Percentiles rank a stretch among this genome's conserved stretches.
These are phyloP conservation scores for Halictus rubicundus DNA, from an alignment of 1,140 invertebrate species.

Conservation along the genomic window DNA sequence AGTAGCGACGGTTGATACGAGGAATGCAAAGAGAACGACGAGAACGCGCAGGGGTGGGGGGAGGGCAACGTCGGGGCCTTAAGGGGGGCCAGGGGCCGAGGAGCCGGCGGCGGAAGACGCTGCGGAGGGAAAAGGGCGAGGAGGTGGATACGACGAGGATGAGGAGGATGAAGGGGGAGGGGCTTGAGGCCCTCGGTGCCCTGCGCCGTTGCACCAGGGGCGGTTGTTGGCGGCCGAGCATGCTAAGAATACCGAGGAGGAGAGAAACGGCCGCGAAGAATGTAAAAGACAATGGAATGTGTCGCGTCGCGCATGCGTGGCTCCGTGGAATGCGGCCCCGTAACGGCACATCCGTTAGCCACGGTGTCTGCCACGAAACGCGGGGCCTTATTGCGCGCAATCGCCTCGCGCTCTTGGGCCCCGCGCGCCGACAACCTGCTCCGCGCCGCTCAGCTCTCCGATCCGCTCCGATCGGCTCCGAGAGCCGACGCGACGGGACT, in stretches of 20 bases:
- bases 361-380: conserved; percentile 70
- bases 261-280: conserved; percentile 69
- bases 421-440: conserved; percentile 5
- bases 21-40: conserved; percentile 40
- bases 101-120: not conserved
- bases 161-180: not conserved
- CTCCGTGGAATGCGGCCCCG: conserved; percentile 75
- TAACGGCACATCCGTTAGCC: conserved; percentile 79
- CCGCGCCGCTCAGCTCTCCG: too few species aligned
- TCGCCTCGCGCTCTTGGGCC: conserved; percentile 32
- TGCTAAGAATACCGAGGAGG: conserved; percentile 69
- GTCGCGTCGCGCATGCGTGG: conserved; percentile 77
- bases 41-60: too few species aligned
- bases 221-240: conserved; percentile 56
- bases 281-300: conserved; percentile 77
- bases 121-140: not conserved
- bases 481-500: too few species aligned
- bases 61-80: not conserved
- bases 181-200: conserved; percentile 33
- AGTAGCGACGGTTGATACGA: not conserved
- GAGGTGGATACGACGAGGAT: not conserved
- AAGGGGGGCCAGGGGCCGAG: not conserved
- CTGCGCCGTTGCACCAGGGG: conserved; percentile 50
- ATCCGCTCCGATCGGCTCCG: too few species aligned
- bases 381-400: conserved; percentile 67